A percentile compares a stretch with the other conserved stretches of the same genome.
phyloP scores from a whole-genome alignment of 2,113 vertebrate genomes.

The Platichthys stellatus region DNA sequence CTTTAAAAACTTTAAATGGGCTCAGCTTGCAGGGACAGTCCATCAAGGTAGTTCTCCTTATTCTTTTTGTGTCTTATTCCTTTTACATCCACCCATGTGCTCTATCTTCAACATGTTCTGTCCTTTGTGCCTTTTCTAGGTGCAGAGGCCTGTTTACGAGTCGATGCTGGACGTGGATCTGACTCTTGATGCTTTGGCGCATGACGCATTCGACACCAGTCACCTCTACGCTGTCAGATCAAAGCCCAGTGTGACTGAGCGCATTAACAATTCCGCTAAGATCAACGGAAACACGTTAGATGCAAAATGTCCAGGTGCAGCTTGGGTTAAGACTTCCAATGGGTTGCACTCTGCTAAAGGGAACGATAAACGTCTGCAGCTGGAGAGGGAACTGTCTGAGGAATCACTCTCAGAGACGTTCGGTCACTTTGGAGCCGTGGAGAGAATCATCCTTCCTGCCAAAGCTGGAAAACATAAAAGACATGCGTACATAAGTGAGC shows the following conservation, averaged over 20 bases:
- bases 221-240: slow-evolving; percentile 80
- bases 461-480: slow-evolving; percentile 73
- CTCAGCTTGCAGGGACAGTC: slow-evolving; percentile 44
- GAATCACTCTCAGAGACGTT: slow-evolving; percentile 78
- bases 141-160: slow-evolving; percentile 85
- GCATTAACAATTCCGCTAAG: not conserved
- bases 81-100: not conserved
- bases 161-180: slow-evolving; percentile 83
- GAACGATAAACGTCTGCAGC: not conserved
- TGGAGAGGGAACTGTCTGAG: slow-evolving; percentile 71
- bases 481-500: slow-evolving; percentile 88
- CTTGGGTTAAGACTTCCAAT: not conserved
- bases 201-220: slow-evolving; percentile 79
- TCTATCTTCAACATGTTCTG: not conserved
- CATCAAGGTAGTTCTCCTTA: slow-evolving; percentile 59
- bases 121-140: slow-evolving; percentile 69
- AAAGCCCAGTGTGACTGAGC: not conserved
- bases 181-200: slow-evolving; percentile 79
- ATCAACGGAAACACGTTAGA: slow-evolving; percentile 39
- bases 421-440: slow-evolving; percentile 75
- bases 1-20: slow-evolving; percentile 82
- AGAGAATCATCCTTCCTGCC: slow-evolving; percentile 77
- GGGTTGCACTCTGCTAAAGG: not conserved
- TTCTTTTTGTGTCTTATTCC: not conserved
- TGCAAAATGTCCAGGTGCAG: not conserved